phyloP scores from a whole-genome alignment of 2,888 invertebrate genomes.

The Eilema sororculum region DNA sequence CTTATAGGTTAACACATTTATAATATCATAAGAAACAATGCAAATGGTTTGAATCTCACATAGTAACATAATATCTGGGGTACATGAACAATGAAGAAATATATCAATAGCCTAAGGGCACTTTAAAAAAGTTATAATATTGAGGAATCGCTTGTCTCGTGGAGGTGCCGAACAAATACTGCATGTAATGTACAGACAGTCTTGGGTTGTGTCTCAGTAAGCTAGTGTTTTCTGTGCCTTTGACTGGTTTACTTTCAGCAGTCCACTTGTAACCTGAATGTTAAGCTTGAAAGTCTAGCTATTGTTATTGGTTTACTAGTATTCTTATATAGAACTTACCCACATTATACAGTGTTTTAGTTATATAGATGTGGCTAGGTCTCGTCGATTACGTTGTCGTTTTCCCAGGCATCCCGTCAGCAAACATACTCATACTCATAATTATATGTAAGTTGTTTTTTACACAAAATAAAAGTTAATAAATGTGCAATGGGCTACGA shows the following conservation, averaged over 20 bases:
- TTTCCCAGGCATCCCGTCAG: conserved; percentile 47
- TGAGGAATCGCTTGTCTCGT: conserved; percentile 35
- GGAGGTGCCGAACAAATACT: conserved; percentile 56
- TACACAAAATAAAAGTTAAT: conserved; percentile 61
- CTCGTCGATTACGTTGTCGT: conserved; percentile 43
- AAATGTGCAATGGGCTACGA: conserved; percentile 77
- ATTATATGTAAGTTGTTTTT: conserved; percentile 61
- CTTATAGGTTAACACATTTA: conserved; percentile 38
- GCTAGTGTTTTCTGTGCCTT: conserved; percentile 79
- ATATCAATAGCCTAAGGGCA: conserved; percentile 36
- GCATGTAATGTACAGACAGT: conserved; percentile 44
- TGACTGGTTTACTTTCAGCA: conserved; percentile 73
- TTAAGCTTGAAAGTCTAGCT: conserved; percentile 60
- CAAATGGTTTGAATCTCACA: conserved; percentile 59
- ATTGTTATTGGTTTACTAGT: conserved; percentile 58
- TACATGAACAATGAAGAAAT: conserved; percentile 18
- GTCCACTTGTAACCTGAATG: conserved; percentile 60
- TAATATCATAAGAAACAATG: conserved; percentile 31
- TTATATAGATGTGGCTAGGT: conserved; percentile 48
- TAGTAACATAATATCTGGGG: conserved; percentile 40
- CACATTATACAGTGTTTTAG: conserved; percentile 48
- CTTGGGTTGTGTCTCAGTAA: conserved; percentile 73
- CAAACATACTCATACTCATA: conserved; percentile 71
- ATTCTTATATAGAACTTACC: conserved; percentile 45
- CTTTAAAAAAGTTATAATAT: conserved; percentile 29